Evolutionary conservation across 2,797 vertebrate species (phyloP).

Genomic region (Sylvilagus floridanus): DNA sequence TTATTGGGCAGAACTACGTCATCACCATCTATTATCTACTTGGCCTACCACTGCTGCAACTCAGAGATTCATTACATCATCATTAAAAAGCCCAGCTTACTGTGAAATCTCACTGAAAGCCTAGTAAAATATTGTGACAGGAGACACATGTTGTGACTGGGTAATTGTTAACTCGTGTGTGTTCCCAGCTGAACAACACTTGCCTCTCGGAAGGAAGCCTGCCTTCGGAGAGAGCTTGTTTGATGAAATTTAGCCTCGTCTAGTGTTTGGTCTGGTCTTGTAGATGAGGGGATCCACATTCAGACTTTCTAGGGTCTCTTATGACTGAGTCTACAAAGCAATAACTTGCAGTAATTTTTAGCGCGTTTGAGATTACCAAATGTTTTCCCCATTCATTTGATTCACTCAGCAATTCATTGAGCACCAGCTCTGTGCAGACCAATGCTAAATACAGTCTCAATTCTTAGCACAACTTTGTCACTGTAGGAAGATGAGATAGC

Average conservation of each 20-base stretch:
- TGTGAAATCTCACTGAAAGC: slow-evolving; percentile 34
- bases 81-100: slow-evolving; percentile 38
- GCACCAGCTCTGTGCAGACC: neutral
- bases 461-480: neutral
- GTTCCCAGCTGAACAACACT: neutral
- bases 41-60: slow-evolving; percentile 23
- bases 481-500: neutral
- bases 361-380: neutral
- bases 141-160: neutral
- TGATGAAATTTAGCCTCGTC: neutral
- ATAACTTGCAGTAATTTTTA: neutral
- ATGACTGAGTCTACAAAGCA: neutral
- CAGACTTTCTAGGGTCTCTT: neutral
- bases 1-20: slow-evolving; percentile 60
- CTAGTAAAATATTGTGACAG: neutral
- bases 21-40: neutral
- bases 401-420: neutral
- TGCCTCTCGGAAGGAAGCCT: neutral
- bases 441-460: neutral
- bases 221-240: neutral
- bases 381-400: neutral
- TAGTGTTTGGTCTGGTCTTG: neutral
- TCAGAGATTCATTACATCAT: slow-evolving; percentile 20
- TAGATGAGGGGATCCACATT: neutral
- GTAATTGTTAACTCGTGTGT: slow-evolving; percentile 30